phyloP scores from a whole-genome alignment of 2,888 invertebrate species.

The Candidula unifasciata region DNA sequence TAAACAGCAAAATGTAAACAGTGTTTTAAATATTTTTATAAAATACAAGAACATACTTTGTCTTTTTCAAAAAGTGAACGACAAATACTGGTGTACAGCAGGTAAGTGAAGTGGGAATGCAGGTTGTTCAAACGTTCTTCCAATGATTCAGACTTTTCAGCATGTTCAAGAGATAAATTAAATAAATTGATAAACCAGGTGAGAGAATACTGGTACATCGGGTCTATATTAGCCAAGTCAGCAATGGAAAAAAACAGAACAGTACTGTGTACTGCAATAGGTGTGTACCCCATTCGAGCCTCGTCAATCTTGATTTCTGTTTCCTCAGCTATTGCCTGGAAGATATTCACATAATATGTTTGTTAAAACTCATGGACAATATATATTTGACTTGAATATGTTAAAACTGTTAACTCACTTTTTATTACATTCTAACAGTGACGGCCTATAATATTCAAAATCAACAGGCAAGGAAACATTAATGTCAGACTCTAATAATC shows the following conservation, averaged over 20 bases:
- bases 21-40: neutral
- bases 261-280: slow-evolving; percentile 79
- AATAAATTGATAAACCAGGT: slow-evolving; percentile 80
- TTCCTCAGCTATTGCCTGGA: slow-evolving; percentile 77
- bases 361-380: no score
- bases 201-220: slow-evolving; percentile 80
- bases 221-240: slow-evolving; percentile 79
- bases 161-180: slow-evolving; percentile 78
- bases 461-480: no score
- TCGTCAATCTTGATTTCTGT: slow-evolving; percentile 79
- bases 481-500: no score
- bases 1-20: neutral
- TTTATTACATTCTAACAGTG: no score
- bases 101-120: slow-evolving; percentile 78
- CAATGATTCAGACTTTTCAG: slow-evolving; percentile 77
- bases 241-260: slow-evolving; percentile 80
- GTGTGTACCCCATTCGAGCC: slow-evolving; percentile 78
- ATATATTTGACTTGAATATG: no score
- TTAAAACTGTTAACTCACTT: no score
- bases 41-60: slow-evolving; percentile 71
- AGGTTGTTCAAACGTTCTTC: slow-evolving; percentile 75
- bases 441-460: no score
- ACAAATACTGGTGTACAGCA: slow-evolving; percentile 79
- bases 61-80: slow-evolving; percentile 79
- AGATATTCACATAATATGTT: neutral